Evolutionary conservation across 2,888 invertebrate species (phyloP), one percentile per base, ranked within the genome.

Genomic region (Phymatocera aterrima): DNA sequence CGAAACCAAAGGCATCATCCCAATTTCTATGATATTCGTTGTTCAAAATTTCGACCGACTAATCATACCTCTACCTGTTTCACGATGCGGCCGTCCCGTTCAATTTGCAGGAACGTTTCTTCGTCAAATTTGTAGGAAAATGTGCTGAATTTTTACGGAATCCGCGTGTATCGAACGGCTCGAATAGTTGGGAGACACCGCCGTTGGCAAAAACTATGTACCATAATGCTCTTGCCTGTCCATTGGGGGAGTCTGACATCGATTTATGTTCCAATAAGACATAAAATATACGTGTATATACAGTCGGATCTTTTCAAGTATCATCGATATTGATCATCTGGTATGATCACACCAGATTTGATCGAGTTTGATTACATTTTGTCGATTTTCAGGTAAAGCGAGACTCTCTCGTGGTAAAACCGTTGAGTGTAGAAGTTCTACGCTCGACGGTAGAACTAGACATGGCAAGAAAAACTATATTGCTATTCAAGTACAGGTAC

Each of bases 191-290:
- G 61, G 18, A 4, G 61, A 34, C n/a, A 64, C 61, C n/a, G n/a
- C n/a, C 34, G 18, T 64, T 64, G 61, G 61, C 61, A 31, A 64
- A 37, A 64, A 21, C 61, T 64, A n/a, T n/a, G n/a, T n/a, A n/a
- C n/a, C n/a, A n/a, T n/a, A n/a, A n/a, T n/a, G 6, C 8, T 28
- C 21, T 28, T 68, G 43, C 68, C 68, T 0, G 68, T 46, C 18
- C 12, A 18, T 37, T 37, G 2, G 57, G 57, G 15, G n/a, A 15
- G 28, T 6, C 24, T 68, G 68, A 68, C 21, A 68, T 68, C 28
- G 68, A 68, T 68, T 68, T 28, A 43, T 46, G 43, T 28, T 68
- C 68, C 34, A 28, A 46, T 68, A 21, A 43, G 68, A 43, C 43
- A 5, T 46, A n/a, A n/a, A n/a, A n/a, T n/a, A n/a, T n/a, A n/a